A percentile compares a stretch with the other conserved stretches of the same genome.
phyloP scores from a whole-genome alignment of 2,113 vertebrate genomes.

The Actenoides lindsayi region DNA sequence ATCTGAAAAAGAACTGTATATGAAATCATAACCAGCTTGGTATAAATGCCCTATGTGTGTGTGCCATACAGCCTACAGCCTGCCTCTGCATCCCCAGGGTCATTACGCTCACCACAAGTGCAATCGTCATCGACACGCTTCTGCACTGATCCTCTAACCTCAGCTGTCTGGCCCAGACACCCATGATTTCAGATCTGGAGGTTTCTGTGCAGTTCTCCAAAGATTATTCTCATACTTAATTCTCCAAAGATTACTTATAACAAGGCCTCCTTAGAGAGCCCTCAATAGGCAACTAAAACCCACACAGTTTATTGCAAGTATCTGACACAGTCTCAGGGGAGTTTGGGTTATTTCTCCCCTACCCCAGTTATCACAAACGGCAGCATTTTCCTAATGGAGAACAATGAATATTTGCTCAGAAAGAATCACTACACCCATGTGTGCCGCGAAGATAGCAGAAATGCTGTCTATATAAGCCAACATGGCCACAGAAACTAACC shows the following conservation, averaged over 20 bases:
- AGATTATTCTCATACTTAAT: neutral
- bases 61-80: no score
- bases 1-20: neutral
- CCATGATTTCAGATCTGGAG: neutral
- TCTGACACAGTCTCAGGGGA: neutral
- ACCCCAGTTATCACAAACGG: neutral
- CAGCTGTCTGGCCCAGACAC: neutral
- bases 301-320: neutral
- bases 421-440: neutral
- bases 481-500: slow-evolving; percentile 16
- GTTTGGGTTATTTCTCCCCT: neutral
- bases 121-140: rapidly evolving
- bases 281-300: neutral
- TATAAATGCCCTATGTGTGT: rapidly evolving
- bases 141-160: neutral
- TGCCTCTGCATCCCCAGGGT: neutral
- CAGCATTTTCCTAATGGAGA: neutral
- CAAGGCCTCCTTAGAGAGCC: neutral
- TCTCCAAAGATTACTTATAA: neutral
- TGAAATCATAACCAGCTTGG: neutral
- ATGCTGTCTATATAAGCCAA: neutral
- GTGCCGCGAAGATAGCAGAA: neutral
- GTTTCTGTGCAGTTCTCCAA: neutral
- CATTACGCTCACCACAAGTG: rapidly evolving
- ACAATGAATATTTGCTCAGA: neutral